These are phyloP conservation scores for Ochotona curzoniae DNA, from an alignment of 2,113 vertebrate species.

Conservation along the genomic window DNA sequence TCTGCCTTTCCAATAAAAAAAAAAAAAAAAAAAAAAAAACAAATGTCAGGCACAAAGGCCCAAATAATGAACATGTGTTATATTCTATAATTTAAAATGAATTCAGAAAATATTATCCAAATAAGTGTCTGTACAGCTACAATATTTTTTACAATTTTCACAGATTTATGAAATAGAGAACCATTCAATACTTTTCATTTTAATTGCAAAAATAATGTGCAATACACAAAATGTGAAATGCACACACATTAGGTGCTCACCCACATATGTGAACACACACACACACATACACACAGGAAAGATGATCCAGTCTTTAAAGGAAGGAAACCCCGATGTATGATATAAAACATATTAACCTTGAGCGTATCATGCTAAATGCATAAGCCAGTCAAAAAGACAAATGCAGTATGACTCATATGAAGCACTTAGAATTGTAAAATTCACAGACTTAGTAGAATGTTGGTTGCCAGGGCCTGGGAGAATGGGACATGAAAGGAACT, in stretches of 20 bases:
- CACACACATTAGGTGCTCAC: too few relatives aligned
- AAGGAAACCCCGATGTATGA: background rate
- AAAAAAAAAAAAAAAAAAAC: too few relatives aligned
- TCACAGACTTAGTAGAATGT: background rate
- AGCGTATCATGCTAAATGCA: background rate
- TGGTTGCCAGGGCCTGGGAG: background rate
- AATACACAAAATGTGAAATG: background rate
- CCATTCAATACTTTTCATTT: conserved; percentile 4
- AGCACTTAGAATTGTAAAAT: background rate
- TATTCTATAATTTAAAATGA: background rate
- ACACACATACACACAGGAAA: background rate
- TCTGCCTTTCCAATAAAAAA: too few relatives aligned
- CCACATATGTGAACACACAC: too few relatives aligned
- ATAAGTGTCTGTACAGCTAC: background rate
- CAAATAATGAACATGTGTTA: background rate
- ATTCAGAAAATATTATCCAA: conserved; percentile 1
- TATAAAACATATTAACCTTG: background rate
- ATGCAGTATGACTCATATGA: background rate
- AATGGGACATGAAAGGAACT: background rate
- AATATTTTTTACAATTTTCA: conserved; percentile 54
- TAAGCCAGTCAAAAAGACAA: background rate
- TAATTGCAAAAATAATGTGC: conserved; percentile 39
- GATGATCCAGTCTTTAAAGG: background rate
- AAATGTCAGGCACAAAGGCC: background rate
- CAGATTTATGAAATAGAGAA: background rate